Evolutionary conservation across 1,140 invertebrate genomes (phyloP), one percentile per base, ranked within the genome.

Genomic region (Parapsyche elsis): DNA sequence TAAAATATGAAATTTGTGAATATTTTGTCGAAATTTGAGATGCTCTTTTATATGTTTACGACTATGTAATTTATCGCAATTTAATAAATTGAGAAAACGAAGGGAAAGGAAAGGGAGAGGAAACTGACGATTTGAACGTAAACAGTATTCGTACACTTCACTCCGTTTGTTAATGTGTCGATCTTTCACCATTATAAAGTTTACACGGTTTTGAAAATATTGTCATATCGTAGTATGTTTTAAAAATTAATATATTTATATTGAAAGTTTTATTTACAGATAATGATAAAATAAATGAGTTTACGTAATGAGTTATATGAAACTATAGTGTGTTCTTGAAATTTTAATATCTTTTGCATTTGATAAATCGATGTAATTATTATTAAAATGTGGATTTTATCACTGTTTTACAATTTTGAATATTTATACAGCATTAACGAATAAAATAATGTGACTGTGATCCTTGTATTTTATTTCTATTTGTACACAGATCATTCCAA

Each of bases 371-470:
- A 76, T 80, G 81, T 82, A 82, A 82, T 76, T 75, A 77, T 83
- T 83, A 83, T 80, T 83, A 78, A 79, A 70, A 81, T 83, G 81
- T 88, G 87, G 87, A 89, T 89, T 89, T 88, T 89, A 89, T 89
- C 88, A 89, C 88, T 89, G 88, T 89, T 89, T 89, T 89, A 89
- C 87, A 88, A 88, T 89, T 88, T 88, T 86, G 88, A 89, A 89
- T 89, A 89, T 89, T 89, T 89, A 89, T 89, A 89, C 86, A 85
- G 84, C 87, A 88, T 88, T 87, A 85, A 87, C 87, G 86, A 88
- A 87, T 87, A 88, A 89, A 87, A 88, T 88, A 88, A 88, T 83
- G 82, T 83, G 82, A 83, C 82, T 83, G 82, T 83, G 82, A 80
- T 70, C 30, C 7, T 73, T 64, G 16, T 73, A 24, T 71, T 79